These are phyloP conservation scores for Rhincodon typus DNA, from an alignment of 2,797 vertebrate genomes.

Conservation along the genomic window DNA sequence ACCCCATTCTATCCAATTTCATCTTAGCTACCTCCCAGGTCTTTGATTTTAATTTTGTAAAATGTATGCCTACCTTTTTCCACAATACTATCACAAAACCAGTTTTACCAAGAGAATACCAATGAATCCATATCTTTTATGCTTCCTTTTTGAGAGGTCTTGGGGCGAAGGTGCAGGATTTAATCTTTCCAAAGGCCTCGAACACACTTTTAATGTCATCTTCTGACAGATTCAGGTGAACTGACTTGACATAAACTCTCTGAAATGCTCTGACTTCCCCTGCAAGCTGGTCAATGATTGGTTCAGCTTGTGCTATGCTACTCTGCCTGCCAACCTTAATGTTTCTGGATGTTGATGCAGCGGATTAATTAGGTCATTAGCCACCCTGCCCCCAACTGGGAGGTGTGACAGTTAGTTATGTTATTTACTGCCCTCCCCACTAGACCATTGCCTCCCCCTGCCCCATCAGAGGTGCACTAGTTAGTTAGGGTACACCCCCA, in stretches of 20 bases:
- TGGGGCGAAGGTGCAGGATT: slow-evolving; percentile 87
- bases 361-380: too few relatives aligned
- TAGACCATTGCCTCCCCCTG: too few relatives aligned
- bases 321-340: slow-evolving; percentile 89
- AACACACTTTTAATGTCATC: slow-evolving; percentile 99
- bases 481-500: too few relatives aligned
- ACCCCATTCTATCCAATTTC: neutral
- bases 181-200: slow-evolving; percentile 96
- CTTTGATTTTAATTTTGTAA: slow-evolving; percentile 22
- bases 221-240: slow-evolving; percentile 93
- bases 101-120: slow-evolving; percentile 55
- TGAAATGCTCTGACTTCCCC: slow-evolving; percentile 97
- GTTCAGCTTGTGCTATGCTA: slow-evolving; percentile 97
- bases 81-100: slow-evolving; percentile 24
- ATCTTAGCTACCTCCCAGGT: neutral
- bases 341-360: too few relatives aligned
- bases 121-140: slow-evolving; percentile 96
- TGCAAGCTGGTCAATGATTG: slow-evolving; percentile 97
- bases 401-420: too few relatives aligned
- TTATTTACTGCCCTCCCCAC: too few relatives aligned
- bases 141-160: slow-evolving; percentile 91
- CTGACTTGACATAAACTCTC: slow-evolving; percentile 94
- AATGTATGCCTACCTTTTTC: slow-evolving; percentile 19
- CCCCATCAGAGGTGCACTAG: too few relatives aligned
- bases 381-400: too few relatives aligned